A percentile compares a stretch with the other conserved stretches of the same genome.
Evolutionary conservation across 1,140 invertebrate species (phyloP).

Genomic region (Brachionus calyciflorus): DNA sequence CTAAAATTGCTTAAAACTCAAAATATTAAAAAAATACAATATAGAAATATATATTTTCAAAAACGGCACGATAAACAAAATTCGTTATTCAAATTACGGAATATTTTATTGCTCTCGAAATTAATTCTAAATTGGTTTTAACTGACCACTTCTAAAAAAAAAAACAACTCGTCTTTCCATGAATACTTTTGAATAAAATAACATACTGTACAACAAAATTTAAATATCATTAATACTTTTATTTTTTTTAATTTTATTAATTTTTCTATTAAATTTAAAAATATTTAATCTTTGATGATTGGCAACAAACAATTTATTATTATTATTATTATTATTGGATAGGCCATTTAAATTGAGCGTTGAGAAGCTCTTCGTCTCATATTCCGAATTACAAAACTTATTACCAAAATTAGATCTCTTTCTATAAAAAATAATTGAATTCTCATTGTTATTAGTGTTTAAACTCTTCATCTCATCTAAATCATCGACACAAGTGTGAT

Average conservation of each 20-base stretch:
- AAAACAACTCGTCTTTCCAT: too few relatives aligned
- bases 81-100: too few relatives aligned
- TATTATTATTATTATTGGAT: neutral
- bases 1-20: too few relatives aligned
- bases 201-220: too few relatives aligned
- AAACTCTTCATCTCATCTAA: neutral
- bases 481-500: neutral
- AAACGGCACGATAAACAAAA: too few relatives aligned
- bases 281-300: neutral
- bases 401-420: neutral
- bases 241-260: neutral
- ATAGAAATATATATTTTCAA: too few relatives aligned
- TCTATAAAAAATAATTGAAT: neutral
- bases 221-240: too few relatives aligned
- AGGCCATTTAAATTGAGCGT: conserved; percentile 14
- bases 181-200: too few relatives aligned
- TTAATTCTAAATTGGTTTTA: neutral
- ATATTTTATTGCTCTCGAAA: too few relatives aligned
- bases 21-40: too few relatives aligned
- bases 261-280: conserved; percentile 27
- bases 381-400: too few relatives aligned
- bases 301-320: neutral
- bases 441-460: too few relatives aligned
- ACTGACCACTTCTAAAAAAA: neutral
- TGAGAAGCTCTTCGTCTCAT: conserved; percentile 9